These are phyloP conservation scores for Lysiphlebus fabarum DNA, from an alignment of 1,140 invertebrate genomes.

Conservation along the genomic window DNA sequence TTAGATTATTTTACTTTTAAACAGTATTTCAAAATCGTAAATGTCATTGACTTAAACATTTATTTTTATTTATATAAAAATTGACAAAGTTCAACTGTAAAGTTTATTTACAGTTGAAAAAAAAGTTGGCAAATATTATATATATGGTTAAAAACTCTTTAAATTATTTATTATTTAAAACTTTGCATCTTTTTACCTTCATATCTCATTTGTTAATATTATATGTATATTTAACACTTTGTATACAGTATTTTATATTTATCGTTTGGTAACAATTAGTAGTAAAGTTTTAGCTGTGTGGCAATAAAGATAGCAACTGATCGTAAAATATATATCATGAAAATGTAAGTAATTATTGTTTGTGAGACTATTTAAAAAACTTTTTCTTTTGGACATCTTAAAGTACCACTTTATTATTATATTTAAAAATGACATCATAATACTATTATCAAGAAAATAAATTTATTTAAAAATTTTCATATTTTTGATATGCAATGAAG, in stretches of 20 bases:
- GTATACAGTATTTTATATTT: slow-evolving; percentile 1
- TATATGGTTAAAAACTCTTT: too few species aligned
- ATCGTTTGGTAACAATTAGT: slow-evolving; percentile 19
- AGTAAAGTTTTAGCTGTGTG: slow-evolving; percentile 14
- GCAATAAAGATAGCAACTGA: slow-evolving; percentile 15
- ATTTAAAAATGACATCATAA: not conserved
- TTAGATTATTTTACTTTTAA: too few species aligned
- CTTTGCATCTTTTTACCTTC: too few species aligned
- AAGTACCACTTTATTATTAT: not conserved
- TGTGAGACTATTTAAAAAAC: slow-evolving; percentile 2
- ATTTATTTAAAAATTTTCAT: too few species aligned
- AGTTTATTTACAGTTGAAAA: too few species aligned
- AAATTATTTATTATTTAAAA: too few species aligned
- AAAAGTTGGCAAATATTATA: too few species aligned
- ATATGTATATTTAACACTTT: not conserved
- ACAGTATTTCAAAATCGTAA: too few species aligned
- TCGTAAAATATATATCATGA: slow-evolving; percentile 10
- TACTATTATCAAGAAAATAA: slow-evolving; percentile 13
- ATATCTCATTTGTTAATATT: not conserved
- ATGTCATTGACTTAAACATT: too few species aligned
- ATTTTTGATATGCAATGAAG: too few species aligned
- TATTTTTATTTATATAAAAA: too few species aligned
- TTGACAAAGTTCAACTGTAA: too few species aligned
- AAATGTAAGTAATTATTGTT: slow-evolving; percentile 18
- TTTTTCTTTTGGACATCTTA: not conserved